Evolutionary conservation across 2,113 vertebrate species (phyloP).

Genomic region (Castor canadensis): DNA sequence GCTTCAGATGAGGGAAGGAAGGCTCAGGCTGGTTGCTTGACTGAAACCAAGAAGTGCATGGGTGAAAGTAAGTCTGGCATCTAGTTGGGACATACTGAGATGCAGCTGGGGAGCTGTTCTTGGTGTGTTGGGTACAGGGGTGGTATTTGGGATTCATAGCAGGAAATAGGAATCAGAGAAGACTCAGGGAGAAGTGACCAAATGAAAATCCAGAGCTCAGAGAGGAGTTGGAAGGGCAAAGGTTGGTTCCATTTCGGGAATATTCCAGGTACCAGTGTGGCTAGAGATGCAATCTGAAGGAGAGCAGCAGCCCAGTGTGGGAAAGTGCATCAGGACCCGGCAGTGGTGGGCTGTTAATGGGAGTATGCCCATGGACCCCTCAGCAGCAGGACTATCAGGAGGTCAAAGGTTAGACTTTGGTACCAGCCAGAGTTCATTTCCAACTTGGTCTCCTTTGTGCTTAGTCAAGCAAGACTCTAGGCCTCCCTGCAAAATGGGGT

Average conservation of each 20-base stretch:
- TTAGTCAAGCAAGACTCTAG: neutral
- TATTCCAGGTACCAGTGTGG: neutral
- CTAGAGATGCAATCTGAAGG: neutral
- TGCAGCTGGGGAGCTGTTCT: neutral
- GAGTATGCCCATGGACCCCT: neutral
- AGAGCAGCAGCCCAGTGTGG: neutral
- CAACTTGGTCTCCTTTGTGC: neutral
- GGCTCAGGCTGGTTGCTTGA: neutral
- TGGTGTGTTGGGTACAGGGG: too few relatives aligned
- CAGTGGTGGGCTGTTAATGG: accelerated
- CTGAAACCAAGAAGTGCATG: neutral
- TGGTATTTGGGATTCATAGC: neutral
- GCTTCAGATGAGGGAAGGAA: neutral
- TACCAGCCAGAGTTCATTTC: neutral
- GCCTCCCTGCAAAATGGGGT: neutral
- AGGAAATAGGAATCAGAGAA: neutral
- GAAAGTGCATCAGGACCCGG: neutral
- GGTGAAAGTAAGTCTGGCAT: neutral
- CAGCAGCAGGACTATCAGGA: neutral
- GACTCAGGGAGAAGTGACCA: neutral
- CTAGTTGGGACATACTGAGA: accelerated
- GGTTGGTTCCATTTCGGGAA: neutral
- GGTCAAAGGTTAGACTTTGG: neutral
- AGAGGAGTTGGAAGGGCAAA: neutral
- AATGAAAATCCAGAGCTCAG: too few relatives aligned